Base-by-base conservation (phyloP, 2,113 vertebrate genomes). In the Tachycineta bicolor region DNA sequence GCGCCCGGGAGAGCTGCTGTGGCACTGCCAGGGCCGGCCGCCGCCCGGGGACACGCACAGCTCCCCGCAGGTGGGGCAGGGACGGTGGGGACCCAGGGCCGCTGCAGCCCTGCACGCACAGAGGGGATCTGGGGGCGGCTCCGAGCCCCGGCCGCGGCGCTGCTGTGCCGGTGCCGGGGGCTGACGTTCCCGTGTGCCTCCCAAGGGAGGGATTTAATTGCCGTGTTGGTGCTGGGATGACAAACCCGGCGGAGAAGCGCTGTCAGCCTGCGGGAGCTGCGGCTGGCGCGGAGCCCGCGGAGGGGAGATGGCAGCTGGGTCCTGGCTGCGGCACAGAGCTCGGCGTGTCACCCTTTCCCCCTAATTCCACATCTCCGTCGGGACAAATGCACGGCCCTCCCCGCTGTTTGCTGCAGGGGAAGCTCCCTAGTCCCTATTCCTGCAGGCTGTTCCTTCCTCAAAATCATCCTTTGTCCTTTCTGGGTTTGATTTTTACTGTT, bases 71-170 rank as follows among this genome's bases (percentile, higher is more conserved):
- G n/a, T 18, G 19, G 11, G 19, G 5, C 1, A 0, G 88, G 52
- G 14, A 3, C 1, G 2, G 2, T 41, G 37, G 0, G 3, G 53
- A 2, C 62, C 14, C 34, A 3, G 23, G 9, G 58, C 58, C 10
- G 58, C 15, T 4, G n/a, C 63, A 10, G 39, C 58, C 34, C 23
- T 9, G n/a, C 4, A 1, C 41, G 4, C 17, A 10, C 75, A 0
- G 8, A 5, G 18, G 33, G 50, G 15, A 11, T 1, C 46, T 5
- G 55, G 47, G 16, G 19, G 0, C 15, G 62, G 47, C 33, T 86
- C 34, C 75, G 31, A 22, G 55, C 3, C 53, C 2, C 12, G 3
- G 37, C 41, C 41, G 63, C 10, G 26, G n/a, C 21, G 47, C 1
- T 24, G 3, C 0, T 21, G 31, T 21, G 34, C 60, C 16, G 33